A percentile compares a stretch with the other conserved stretches of the same genome.
phyloP scores from a whole-genome alignment of 1,140 invertebrate genomes.

The Drosophila ogumai region DNA sequence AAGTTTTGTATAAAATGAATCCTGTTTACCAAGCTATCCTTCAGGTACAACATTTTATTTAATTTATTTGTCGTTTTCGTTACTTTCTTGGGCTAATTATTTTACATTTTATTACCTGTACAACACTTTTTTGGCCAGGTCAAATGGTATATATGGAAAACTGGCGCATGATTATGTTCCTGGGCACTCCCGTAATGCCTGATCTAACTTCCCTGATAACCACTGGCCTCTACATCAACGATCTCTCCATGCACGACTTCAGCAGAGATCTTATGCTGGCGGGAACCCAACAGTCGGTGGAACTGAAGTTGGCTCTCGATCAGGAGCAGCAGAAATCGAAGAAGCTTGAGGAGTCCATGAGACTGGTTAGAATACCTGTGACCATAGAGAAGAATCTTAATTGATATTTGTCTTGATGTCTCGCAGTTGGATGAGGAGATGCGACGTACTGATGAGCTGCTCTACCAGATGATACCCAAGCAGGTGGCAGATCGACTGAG shows the following conservation, averaged over 20 bases:
- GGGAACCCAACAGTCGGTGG: conserved; percentile 98
- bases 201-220: conserved; percentile 95
- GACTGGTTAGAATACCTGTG: conserved; percentile 67
- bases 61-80: not conserved
- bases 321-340: conserved; percentile 98
- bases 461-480: conserved; percentile 99
- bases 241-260: conserved; percentile 99
- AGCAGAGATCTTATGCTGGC: conserved; percentile 98
- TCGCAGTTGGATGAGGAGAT: conserved; percentile 96
- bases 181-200: conserved; percentile 97
- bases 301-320: conserved; percentile 97
- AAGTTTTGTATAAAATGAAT: not conserved
- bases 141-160: conserved; percentile 99
- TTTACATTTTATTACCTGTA: not conserved
- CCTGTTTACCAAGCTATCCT: not conserved
- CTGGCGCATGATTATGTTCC: conserved; percentile 98
- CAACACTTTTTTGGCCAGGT: conserved; percentile 85
- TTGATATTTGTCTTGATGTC: not conserved
- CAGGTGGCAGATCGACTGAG: conserved; percentile 96
- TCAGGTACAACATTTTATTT: not conserved
- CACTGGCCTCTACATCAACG: conserved; percentile 97
- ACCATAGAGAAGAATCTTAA: not conserved
- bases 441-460: conserved; percentile 96
- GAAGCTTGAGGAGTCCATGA: conserved; percentile 98
- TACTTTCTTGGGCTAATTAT: not conserved